Base-by-base conservation (phyloP, 2,888 invertebrate species). In the Erannis defoliaria region DNA sequence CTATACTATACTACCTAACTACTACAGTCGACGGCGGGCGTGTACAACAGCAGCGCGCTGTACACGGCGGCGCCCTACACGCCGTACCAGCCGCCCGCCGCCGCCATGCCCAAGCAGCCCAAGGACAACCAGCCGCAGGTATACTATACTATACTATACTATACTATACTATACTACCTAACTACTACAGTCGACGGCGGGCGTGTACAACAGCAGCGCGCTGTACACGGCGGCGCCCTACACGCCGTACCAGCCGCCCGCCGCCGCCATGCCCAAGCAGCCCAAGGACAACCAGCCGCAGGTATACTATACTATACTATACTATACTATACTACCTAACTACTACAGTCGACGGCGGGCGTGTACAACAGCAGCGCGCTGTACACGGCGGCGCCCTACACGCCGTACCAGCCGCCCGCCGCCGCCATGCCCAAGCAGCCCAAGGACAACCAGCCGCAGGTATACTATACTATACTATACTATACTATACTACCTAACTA, bases 341-440 rank as follows among this genome's bases (percentile, higher is more conserved):
- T n/a, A n/a, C n/a, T n/a, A n/a, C n/a, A n/a, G 6, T 84, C 92
- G 2, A 84, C 90, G 6, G 91, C 80, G 62, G 86, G 84, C 0
- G 86, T 80, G 65, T 92, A 92, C 83, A 90, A 88, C 69, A 90
- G 86, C 76, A 88, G 84, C 56, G 90, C 93, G 66, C 75, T 93
- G 6, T 92, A 93, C 85, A 90, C 93, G 56, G 86, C 85, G 64
- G 86, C 85, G 63, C 84, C 85, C 6, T 80, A 83, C 82, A 62
- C 56, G 46, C 40, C 77, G 33, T 81, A 71, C 71, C 68, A 69
- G 35, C 67, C 63, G 42, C 59, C 61, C 60, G 54, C 74, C 16
- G 68, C 45, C 49, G 50, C 50, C 43, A 9, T 45, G 66, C 55
- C 70, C 58, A 68, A 71, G 6, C 71, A 71, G 65, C 76, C 74